Base-by-base conservation (phyloP, 2,113 vertebrate genomes). In the Urocynchramus pylzowi region DNA sequence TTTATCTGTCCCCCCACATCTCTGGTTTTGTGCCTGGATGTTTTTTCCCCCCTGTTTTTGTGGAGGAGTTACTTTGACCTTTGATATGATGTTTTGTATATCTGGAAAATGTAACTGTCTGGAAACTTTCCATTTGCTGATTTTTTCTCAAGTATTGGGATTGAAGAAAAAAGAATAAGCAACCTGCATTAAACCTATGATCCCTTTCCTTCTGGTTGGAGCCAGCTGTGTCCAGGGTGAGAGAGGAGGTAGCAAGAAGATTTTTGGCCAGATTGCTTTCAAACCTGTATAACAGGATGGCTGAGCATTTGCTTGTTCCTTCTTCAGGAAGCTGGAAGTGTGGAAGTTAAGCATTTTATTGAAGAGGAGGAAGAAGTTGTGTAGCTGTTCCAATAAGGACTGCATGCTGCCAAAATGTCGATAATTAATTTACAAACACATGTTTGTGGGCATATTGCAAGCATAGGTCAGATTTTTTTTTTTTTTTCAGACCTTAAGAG, bases 61-160 rank as follows among this genome's bases (percentile, higher is more conserved):
- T 82, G 57, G 57, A 85, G 57, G 80, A 81, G 60, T 87, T 84
- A 31, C 61, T 91, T 85, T 77, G 68, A 92, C 79, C 59, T 84
- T 90, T 93, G 90, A 74, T 67, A 56, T 68, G 64, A 71, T 74
- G 47, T 78, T 96, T 95, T 20, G 2, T 90, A 24, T 93, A 71
- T 88, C 71, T 96, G 93, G 88, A 77, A 96, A 90, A 81, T 76
- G n/a, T 84, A 90, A 74, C 67, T 83, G 16, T 44, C 64, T 80
- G 59, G 45, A 70, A 90, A 53, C 61, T 90, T 84, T 80, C 71
- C 27, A 27, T 86, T 90, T 92, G 54, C 50, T 67, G 26, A 42
- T 68, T 79, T 86, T 70, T 6, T 1, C 47, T 77, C 28, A 74
- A 41, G 27, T 85, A 20, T 28, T 80, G 27, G 9, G 12, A 7